A percentile compares a stretch with the other conserved stretches of the same genome.
Evolutionary conservation across 1,140 invertebrate genomes (phyloP).

Genomic region (Drosophila pruinosa): DNA sequence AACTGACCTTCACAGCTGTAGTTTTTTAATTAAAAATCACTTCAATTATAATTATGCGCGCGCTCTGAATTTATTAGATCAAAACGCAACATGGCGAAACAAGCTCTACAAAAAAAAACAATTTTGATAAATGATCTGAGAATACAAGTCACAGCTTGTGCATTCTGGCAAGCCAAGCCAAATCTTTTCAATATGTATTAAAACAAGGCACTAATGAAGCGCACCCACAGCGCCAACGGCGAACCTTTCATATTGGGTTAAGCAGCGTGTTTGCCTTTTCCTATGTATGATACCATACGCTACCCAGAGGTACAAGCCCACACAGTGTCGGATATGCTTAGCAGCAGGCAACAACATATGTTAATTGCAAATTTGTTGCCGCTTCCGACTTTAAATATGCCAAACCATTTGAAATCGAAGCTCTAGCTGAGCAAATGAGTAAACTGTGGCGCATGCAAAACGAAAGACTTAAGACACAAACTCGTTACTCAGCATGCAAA

Average conservation of each 20-base stretch:
- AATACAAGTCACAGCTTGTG: conserved; percentile 25
- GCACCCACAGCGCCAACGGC: conserved; percentile 28
- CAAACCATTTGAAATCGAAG: conserved; percentile 19
- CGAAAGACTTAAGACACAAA: conserved; percentile 50
- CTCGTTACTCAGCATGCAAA: conserved; percentile 26
- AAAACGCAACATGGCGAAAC: neutral
- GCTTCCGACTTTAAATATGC: conserved; percentile 41
- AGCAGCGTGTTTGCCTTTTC: conserved; percentile 22
- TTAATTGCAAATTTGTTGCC: conserved; percentile 38
- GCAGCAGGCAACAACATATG: conserved; percentile 13
- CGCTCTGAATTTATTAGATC: conserved; percentile 59
- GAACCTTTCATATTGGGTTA: conserved; percentile 28
- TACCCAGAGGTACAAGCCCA: conserved; percentile 3
- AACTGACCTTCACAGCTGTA: conserved; percentile 55
- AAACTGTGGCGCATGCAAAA: conserved; percentile 38
- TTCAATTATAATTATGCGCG: conserved; percentile 59
- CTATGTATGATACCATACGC: neutral
- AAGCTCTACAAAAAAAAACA: too few relatives aligned
- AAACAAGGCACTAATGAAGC: conserved; percentile 40
- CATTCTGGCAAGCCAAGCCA: conserved; percentile 21
- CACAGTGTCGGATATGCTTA: conserved; percentile 10
- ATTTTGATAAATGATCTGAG: conserved; percentile 60
- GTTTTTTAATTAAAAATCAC: conserved; percentile 69
- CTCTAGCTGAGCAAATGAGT: conserved; percentile 1
- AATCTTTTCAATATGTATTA: neutral